Percentiles rank a stretch among this genome's conserved stretches.
Evolutionary conservation across 2,113 vertebrate species (phyloP).

Genomic region (Ophiodon elongatus): DNA sequence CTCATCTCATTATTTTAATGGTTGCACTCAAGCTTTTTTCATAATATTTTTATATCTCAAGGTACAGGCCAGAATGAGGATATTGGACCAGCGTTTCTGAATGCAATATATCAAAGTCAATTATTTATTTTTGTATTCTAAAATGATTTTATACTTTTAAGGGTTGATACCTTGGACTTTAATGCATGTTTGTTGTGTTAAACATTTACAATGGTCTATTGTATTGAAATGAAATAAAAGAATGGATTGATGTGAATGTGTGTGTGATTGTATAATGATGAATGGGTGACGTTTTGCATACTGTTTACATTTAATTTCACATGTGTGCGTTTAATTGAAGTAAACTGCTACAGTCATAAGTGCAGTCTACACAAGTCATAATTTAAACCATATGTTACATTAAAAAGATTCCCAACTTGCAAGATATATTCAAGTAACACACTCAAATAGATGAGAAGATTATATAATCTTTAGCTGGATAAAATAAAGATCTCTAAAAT

Average conservation of each 20-base stretch:
- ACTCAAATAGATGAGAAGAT: not conserved
- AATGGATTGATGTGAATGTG: constrained; percentile 7
- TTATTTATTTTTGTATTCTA: constrained; percentile 76
- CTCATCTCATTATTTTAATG: not conserved
- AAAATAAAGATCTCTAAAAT: not conserved
- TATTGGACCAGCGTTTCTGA: constrained; percentile 26
- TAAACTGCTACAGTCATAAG: not conserved
- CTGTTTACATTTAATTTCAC: not conserved
- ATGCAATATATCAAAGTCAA: constrained; percentile 20
- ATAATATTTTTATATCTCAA: constrained; percentile 10
- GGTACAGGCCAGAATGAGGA: constrained; percentile 28
- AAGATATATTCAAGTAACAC: not conserved
- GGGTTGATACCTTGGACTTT: constrained; percentile 37
- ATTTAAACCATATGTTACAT: not conserved
- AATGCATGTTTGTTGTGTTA: constrained; percentile 32
- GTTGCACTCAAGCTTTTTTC: not conserved
- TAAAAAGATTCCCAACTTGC: not conserved
- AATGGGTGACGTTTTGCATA: not conserved
- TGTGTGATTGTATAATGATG: not conserved
- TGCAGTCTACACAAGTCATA: not conserved
- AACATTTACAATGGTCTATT: constrained; percentile 5
- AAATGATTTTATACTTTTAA: constrained; percentile 41
- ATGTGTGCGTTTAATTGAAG: not conserved
- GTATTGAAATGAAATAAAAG: constrained; percentile 38
- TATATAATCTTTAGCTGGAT: not conserved